phyloP scores from a whole-genome alignment of 23 tunicate species.

The Halocynthia roretzi region DNA sequence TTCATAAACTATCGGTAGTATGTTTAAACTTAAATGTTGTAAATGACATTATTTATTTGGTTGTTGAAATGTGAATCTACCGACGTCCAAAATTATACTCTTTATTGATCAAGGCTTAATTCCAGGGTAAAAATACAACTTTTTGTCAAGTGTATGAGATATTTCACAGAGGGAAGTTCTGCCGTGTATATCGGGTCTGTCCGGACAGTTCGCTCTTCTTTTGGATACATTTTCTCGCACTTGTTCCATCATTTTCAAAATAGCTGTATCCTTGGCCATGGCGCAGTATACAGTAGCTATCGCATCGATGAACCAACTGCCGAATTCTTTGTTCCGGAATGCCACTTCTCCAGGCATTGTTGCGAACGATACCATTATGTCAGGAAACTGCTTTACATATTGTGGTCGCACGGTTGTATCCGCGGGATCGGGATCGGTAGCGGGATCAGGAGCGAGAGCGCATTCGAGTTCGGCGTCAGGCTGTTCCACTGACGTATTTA shows the following conservation, averaged over 20 bases:
- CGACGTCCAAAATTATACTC: too few species aligned
- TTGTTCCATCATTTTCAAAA: neutral
- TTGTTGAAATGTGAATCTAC: too few species aligned
- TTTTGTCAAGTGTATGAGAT: neutral
- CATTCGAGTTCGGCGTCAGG: too few species aligned
- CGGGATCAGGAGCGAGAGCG: too few species aligned
- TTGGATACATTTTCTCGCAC: neutral
- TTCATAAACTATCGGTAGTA: too few species aligned
- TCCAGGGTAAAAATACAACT: slow-evolving; percentile 4
- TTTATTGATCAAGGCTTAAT: neutral
- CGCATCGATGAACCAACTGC: slow-evolving; percentile 1
- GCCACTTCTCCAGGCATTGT: neutral
- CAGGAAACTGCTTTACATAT: neutral
- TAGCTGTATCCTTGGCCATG: neutral
- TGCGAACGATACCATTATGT: neutral
- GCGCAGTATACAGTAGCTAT: neutral
- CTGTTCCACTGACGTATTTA: too few species aligned
- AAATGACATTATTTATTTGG: too few species aligned
- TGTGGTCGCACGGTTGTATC: too few species aligned
- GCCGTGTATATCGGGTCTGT: neutral
- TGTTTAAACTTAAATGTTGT: too few species aligned
- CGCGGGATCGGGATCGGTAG: too few species aligned
- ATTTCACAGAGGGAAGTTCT: neutral
- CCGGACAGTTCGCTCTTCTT: neutral
- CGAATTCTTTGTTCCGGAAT: neutral